Conservation (phyloP, 2,113 vertebrate species). For the Mustela nigripes region DNA sequence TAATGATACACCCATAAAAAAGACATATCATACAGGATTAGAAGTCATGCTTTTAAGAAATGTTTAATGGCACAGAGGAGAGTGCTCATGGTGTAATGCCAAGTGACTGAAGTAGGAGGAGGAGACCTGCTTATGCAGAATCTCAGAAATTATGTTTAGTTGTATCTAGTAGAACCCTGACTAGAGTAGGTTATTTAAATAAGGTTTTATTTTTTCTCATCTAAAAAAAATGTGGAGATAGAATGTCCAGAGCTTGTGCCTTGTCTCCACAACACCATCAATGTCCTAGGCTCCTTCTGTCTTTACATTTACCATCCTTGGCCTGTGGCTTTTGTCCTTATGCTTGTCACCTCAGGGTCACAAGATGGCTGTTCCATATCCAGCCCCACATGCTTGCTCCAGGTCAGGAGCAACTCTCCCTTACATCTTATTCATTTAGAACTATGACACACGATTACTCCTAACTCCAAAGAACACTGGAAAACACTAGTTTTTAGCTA, state of each 20-base stretch:
- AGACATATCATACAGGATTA: neutral
- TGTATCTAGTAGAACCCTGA: neutral
- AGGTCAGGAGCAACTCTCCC: neutral
- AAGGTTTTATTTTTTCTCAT: neutral
- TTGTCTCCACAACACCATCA: neutral
- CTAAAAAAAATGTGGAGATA: neutral
- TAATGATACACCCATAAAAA: neutral
- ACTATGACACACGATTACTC: neutral
- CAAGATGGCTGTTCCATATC: neutral
- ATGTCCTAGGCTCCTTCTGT: neutral
- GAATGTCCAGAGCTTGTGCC: neutral
- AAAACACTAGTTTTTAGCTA: neutral
- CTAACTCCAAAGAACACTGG: neutral
- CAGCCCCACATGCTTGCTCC: neutral
- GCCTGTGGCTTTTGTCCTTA: neutral
- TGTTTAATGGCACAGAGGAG: neutral
- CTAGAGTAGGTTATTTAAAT: neutral
- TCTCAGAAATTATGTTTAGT: conserved; percentile 15
- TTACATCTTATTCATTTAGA: neutral
- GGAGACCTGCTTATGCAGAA: neutral
- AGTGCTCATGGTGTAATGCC: neutral
- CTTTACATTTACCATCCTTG: neutral
- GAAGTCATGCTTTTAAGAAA: neutral
- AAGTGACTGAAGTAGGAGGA: neutral
- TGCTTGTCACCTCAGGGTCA: neutral